These are phyloP conservation scores for Cydia strobilella DNA, from an alignment of 1,140 invertebrate genomes.

Conservation along the genomic window DNA sequence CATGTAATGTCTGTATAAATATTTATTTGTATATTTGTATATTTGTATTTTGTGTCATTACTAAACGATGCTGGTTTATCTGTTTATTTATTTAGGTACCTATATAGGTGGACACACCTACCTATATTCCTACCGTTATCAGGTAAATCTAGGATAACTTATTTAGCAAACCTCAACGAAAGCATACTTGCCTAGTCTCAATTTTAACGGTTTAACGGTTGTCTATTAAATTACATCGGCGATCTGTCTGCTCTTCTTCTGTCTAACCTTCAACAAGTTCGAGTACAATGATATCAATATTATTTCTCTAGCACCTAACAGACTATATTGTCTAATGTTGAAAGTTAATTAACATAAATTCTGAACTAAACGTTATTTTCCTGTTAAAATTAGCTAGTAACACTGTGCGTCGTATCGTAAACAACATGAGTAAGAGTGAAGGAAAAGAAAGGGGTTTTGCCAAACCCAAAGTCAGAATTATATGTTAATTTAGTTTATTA, in stretches of 20 bases:
- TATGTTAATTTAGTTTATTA: conserved; percentile 77
- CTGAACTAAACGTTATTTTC: conserved; percentile 23
- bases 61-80: too few species aligned
- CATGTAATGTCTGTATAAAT: neutral
- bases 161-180: too few species aligned
- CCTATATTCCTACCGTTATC: too few species aligned
- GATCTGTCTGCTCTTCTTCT: too few species aligned
- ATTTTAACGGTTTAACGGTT: too few species aligned
- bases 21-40: neutral
- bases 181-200: too few species aligned
- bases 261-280: too few species aligned
- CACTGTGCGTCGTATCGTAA: conserved; percentile 49
- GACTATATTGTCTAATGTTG: neutral
- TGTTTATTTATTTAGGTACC: too few species aligned
- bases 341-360: neutral
- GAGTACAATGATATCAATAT: neutral
- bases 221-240: too few species aligned
- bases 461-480: conserved; percentile 55
- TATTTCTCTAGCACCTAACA: neutral
- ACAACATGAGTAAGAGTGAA: conserved; percentile 64
- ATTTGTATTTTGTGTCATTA: neutral
- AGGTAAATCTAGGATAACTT: too few species aligned
- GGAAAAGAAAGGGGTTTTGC: conserved; percentile 54
- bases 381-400: conserved; percentile 35
- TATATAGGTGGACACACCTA: too few species aligned